These are phyloP conservation scores for Triplophysa rosa DNA, from an alignment of 2,113 vertebrate species.

Conservation along the genomic window DNA sequence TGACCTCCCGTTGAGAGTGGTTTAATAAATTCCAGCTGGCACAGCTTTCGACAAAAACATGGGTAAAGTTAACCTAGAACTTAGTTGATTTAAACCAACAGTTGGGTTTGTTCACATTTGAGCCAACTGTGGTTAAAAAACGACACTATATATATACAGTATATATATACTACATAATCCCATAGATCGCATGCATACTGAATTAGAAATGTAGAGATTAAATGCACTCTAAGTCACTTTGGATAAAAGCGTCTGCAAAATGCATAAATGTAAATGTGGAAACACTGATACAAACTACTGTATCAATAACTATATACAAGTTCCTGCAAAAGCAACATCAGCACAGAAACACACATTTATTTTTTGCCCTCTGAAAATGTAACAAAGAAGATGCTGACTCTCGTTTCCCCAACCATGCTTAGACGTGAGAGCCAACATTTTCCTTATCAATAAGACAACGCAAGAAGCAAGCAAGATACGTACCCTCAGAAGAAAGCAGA, in stretches of 20 bases:
- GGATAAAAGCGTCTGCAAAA: no score
- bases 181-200: background rate
- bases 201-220: background rate
- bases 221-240: no score
- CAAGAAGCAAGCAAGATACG: background rate
- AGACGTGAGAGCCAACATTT: background rate
- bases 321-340: no score
- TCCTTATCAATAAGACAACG: background rate
- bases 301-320: background rate
- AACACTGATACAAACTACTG: background rate
- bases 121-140: background rate
- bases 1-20: no score
- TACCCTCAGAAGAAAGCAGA: conserved; percentile 34
- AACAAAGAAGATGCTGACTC: background rate
- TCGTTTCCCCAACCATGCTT: background rate
- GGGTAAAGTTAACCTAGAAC: no score
- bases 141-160: no score
- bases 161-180: no score
- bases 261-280: background rate
- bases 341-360: background rate
- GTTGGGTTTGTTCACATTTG: no score
- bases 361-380: background rate
- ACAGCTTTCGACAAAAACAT: background rate
- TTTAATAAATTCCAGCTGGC: background rate
- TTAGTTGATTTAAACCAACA: background rate